Base-by-base conservation (phyloP, 2,797 vertebrate species). In the Gadopsis bispinosus region DNA sequence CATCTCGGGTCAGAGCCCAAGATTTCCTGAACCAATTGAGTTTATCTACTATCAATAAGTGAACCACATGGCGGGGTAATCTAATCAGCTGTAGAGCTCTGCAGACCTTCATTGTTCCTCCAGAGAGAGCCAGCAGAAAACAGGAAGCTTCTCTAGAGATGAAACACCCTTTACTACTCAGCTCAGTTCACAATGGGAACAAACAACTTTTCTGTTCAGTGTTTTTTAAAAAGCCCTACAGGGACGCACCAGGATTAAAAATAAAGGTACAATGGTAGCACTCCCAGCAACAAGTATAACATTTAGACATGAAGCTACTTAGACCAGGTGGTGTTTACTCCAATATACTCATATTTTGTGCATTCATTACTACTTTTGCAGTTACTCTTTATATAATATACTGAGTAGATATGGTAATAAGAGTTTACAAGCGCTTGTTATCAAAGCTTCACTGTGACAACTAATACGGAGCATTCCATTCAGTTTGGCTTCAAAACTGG, bases 1-100 rank as follows among this genome's bases (percentile, higher is more conserved):
- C 20, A 55, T 77, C 26, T 74, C 26, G 43, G 63, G 61, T 67
- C 35, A 14, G 45, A 48, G 61, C 50, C 77, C 29, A 35, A 47
- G 56, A 75, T 79, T 83, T 80, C 69, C 59, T 82, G 48, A 79
- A 81, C 60, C 66, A 88, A 83, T 41, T 59, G 72, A 74, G 55
- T 69, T 70, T 12, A 76, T 68, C 60, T 63, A 55, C 26, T 47
- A 78, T 83, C 82, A 90, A 89, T 86, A 74, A 85, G 68, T 55
- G 47, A 69, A 77, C 69, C 84, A 87, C 80, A 89, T 90, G 89
- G 77, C 74, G 62, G 56, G 19, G 14, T 91, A 93, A 94, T 92
- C 85, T 89, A 88, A 93, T 93, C 86, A 88, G 69, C 53, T 53
- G 35, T 20, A 39, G 56, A 48, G 75, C 54, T 70, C 65, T 54